A percentile compares a stretch with the other conserved stretches of the same genome.
phyloP scores from a whole-genome alignment of 2,888 invertebrate species.

The Odontothrips loti region DNA sequence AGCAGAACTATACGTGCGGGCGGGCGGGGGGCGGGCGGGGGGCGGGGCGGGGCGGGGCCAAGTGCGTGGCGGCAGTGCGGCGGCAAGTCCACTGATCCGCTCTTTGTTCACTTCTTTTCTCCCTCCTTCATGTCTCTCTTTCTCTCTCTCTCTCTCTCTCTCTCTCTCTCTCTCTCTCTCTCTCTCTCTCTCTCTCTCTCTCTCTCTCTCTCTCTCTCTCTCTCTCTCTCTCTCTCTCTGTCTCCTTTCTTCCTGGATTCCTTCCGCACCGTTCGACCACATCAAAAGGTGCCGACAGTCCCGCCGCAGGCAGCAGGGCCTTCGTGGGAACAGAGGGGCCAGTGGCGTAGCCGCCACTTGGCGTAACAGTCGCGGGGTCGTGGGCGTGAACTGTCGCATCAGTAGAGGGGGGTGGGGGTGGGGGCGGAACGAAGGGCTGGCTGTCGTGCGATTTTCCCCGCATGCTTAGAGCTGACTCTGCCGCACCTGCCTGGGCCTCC shows the following conservation, averaged over 20 bases:
- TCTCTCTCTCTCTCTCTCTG: not conserved
- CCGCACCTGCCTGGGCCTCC: no score
- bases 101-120: constrained; percentile 8
- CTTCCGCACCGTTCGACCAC: constrained; percentile 22
- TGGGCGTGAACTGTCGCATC: no score
- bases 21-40: not conserved
- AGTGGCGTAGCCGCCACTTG: not conserved
- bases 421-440: no score
- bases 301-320: not conserved
- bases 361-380: no score
- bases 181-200: not conserved
- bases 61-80: not conserved
- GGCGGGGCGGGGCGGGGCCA: not conserved
- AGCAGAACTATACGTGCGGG: not conserved
- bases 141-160: not conserved
- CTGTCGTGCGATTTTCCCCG: no score
- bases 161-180: not conserved
- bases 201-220: constrained; percentile 1
- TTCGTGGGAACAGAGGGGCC: not conserved
- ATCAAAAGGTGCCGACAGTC: not conserved
- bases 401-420: no score
- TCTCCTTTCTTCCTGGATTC: constrained; percentile 21
- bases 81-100: not conserved
- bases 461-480: no score
- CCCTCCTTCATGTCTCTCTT: not conserved